phyloP scores from a whole-genome alignment of 2,888 invertebrate genomes.

The Apamea monoglypha region DNA sequence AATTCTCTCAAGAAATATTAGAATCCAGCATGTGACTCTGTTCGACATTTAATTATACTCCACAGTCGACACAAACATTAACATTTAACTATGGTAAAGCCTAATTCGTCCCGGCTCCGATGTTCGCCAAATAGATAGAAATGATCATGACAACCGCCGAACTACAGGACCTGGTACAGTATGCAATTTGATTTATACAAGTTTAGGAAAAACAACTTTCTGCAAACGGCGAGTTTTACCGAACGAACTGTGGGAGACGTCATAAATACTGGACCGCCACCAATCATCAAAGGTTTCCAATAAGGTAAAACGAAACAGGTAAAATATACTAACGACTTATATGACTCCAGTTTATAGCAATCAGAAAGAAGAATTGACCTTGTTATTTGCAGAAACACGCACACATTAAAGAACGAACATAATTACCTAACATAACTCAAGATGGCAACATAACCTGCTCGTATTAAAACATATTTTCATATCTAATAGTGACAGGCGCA shows the following conservation, averaged over 20 bases:
- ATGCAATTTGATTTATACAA: not conserved
- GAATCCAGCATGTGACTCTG: not conserved
- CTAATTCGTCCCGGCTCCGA: not conserved
- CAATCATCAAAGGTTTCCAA: conserved; percentile 1
- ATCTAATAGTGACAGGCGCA: not conserved
- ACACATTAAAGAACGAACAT: not conserved
- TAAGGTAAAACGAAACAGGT: not conserved
- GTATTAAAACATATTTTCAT: not conserved
- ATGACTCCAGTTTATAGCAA: not conserved
- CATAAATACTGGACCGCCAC: not conserved
- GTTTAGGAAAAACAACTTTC: conserved; percentile 13
- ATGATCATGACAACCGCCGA: not conserved
- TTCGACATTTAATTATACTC: not conserved
- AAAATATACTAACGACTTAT: not conserved
- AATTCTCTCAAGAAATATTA: not conserved
- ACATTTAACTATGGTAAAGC: not conserved
- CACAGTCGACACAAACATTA: not conserved
- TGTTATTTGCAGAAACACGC: not conserved
- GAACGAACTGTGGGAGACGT: not conserved
- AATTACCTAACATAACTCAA: not conserved
- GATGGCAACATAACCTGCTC: not conserved
- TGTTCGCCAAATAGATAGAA: not conserved
- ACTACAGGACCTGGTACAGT: no score
- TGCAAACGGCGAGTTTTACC: not conserved
- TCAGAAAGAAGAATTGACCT: not conserved